Conservation (phyloP, 2,113 vertebrate species). For the Stigmatopora argus region DNA sequence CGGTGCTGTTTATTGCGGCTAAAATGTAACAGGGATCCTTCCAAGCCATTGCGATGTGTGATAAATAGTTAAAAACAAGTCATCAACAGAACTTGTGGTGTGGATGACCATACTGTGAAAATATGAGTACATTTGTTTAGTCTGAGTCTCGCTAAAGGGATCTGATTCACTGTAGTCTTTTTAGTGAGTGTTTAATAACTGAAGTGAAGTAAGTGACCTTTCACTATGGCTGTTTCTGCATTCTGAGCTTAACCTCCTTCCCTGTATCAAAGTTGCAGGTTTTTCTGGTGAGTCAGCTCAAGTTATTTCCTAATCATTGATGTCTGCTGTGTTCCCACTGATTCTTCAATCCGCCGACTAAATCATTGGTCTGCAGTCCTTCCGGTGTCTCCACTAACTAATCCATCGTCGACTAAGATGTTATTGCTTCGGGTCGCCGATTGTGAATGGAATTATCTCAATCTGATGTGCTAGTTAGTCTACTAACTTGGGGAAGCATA, state of each 20-base stretch:
- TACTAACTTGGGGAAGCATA: background rate
- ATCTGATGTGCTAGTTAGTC: background rate
- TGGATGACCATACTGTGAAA: background rate
- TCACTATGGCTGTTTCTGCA: no score
- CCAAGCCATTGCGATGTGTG: background rate
- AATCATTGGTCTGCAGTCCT: background rate
- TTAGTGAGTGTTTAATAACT: background rate
- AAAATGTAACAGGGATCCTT: slow-evolving; percentile 2
- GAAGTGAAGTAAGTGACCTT: background rate
- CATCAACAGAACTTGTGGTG: background rate
- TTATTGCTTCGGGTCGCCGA: background rate
- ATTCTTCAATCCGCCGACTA: background rate
- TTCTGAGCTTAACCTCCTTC: no score
- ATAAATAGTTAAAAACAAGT: background rate
- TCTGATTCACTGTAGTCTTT: background rate
- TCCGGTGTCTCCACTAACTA: background rate
- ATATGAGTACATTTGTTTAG: background rate
- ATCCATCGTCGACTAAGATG: background rate
- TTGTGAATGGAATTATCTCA: background rate
- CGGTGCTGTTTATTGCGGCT: slow-evolving; percentile 17
- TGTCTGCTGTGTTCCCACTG: background rate
- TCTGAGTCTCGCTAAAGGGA: background rate
- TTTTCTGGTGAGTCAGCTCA: background rate
- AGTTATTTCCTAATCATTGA: background rate
- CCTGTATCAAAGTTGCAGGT: background rate